These are phyloP conservation scores for Hydropotes inermis DNA, from an alignment of 2,113 vertebrate species.

Conservation along the genomic window DNA sequence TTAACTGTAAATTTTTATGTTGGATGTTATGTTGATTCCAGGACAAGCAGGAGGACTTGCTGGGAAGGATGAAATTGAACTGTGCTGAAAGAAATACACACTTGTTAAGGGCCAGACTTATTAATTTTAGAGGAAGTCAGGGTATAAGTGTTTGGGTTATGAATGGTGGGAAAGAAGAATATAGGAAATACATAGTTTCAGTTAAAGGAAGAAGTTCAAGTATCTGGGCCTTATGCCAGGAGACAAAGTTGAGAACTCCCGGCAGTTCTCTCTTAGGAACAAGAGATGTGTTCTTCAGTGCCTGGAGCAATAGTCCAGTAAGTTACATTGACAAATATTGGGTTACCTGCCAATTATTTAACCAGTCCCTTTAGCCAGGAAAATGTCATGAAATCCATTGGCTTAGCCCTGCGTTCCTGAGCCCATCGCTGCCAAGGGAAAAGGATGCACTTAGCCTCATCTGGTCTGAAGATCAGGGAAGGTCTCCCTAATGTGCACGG, in stretches of 20 bases:
- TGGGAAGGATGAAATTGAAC: not conserved
- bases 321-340: not conserved
- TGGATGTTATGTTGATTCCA: not conserved
- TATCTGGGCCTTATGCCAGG: not conserved
- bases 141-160: not conserved
- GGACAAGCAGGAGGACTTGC: not conserved
- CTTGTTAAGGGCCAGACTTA: not conserved
- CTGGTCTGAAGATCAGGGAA: not conserved
- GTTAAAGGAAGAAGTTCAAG: not conserved
- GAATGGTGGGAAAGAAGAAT: not conserved
- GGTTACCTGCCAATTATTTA: not conserved
- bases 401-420: not conserved
- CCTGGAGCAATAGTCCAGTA: not conserved
- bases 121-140: not conserved
- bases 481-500: not conserved
- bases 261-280: not conserved
- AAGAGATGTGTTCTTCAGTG: not conserved
- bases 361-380: not conserved
- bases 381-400: not conserved
- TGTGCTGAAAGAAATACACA: not conserved
- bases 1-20: not conserved
- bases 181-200: not conserved
- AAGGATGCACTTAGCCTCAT: not conserved
- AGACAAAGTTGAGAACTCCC: not conserved
- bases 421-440: not conserved